Percentiles rank a stretch among this genome's conserved stretches.
Evolutionary conservation across 2,797 vertebrate genomes (phyloP).

Genomic region (Austrolebias charrua): DNA sequence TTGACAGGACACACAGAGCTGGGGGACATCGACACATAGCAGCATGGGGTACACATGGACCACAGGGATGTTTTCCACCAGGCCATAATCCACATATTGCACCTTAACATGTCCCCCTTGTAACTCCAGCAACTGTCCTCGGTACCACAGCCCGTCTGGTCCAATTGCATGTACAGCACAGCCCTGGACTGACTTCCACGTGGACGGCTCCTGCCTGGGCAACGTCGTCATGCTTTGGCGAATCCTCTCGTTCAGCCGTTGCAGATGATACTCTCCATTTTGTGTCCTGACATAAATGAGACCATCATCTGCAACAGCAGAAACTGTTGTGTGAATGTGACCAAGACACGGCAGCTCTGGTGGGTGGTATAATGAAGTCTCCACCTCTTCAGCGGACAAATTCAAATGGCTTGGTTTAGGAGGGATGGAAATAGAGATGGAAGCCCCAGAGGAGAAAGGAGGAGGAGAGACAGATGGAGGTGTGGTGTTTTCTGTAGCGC

Average conservation of each 20-base stretch:
- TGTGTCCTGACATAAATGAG: constrained; percentile 83
- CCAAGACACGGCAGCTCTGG: constrained; percentile 80
- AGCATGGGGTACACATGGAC: constrained; percentile 88
- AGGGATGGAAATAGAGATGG: rapidly evolving
- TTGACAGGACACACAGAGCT: constrained; percentile 88
- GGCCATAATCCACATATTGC: constrained; percentile 87
- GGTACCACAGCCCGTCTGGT: constrained; percentile 88
- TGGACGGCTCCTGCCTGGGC: constrained; percentile 84
- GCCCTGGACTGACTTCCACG: constrained; percentile 86
- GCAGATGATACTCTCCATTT: constrained; percentile 75
- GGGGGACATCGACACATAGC: constrained; percentile 83
- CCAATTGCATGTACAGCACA: constrained; percentile 90
- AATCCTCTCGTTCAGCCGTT: constrained; percentile 79
- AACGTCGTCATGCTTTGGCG: constrained; percentile 83
- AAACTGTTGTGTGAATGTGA: constrained; percentile 75
- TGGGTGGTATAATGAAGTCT: constrained; percentile 74
- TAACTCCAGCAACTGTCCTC: constrained; percentile 85
- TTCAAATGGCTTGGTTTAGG: constrained; percentile 47
- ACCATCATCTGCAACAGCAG: constrained; percentile 83
- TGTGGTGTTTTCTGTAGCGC: neutral
- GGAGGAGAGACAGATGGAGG: neutral
- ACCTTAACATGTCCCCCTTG: constrained; percentile 83
- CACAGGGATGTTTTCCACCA: constrained; percentile 86
- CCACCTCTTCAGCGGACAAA: constrained; percentile 63
- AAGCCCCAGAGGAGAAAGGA: neutral